Evolutionary conservation across 2,113 vertebrate genomes (phyloP).

Genomic region (Rallus limicola): DNA sequence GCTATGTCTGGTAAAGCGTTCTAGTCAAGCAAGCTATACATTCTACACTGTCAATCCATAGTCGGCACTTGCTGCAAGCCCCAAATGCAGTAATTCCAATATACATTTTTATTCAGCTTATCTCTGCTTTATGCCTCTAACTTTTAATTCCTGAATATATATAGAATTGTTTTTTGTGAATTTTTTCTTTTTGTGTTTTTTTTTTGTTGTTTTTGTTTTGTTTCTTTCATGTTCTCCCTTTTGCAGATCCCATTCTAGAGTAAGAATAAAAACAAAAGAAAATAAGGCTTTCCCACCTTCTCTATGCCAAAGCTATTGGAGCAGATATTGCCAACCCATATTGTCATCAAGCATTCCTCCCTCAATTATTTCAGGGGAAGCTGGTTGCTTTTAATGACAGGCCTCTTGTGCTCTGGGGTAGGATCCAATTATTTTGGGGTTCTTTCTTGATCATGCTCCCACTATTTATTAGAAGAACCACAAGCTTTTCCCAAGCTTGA

Average conservation of each 20-base stretch:
- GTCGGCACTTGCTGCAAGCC: slow-evolving; percentile 67
- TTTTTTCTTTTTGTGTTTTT: slow-evolving; percentile 1
- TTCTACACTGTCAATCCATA: slow-evolving; percentile 61
- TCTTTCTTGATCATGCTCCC: slow-evolving; percentile 73
- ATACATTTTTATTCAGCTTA: slow-evolving; percentile 58
- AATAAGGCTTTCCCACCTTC: slow-evolving; percentile 66
- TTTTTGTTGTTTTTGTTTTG: not conserved
- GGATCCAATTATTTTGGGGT: slow-evolving; percentile 71
- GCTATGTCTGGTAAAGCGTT: slow-evolving; percentile 66
- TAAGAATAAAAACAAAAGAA: slow-evolving; percentile 56
- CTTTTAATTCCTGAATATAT: slow-evolving; percentile 64
- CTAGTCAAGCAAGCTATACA: slow-evolving; percentile 72
- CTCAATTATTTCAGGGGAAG: slow-evolving; percentile 68
- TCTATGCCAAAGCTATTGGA: slow-evolving; percentile 81
- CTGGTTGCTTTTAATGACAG: slow-evolving; percentile 74
- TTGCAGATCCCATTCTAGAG: slow-evolving; percentile 62
- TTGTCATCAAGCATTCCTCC: slow-evolving; percentile 77
- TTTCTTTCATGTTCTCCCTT: slow-evolving; percentile 62
- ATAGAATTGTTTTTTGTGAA: slow-evolving; percentile 22
- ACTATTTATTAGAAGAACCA: slow-evolving; percentile 71
- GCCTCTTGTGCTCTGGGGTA: slow-evolving; percentile 76
- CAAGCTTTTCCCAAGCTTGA: slow-evolving; percentile 80
- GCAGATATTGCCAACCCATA: slow-evolving; percentile 78
- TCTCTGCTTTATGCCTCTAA: slow-evolving; percentile 65
- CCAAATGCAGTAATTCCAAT: slow-evolving; percentile 70